Evolutionary conservation across 1,140 invertebrate species (phyloP).

Genomic region (Gryon sp.): DNA sequence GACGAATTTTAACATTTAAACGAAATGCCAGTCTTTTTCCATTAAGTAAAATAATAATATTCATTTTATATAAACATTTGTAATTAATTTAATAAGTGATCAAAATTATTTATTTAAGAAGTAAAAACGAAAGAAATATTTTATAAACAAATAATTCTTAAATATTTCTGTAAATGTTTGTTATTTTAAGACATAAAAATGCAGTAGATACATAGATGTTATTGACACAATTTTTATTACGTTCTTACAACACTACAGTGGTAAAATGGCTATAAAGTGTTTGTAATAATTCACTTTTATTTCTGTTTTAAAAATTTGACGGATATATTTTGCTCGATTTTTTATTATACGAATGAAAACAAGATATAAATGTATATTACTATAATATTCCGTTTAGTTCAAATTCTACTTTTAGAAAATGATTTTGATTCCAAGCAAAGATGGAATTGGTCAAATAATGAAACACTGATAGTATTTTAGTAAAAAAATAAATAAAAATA

Average conservation of each 20-base stretch:
- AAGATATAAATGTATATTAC: neutral
- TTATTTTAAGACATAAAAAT: neutral
- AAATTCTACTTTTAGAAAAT: neutral
- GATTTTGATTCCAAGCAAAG: too few relatives aligned
- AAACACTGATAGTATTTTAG: too few relatives aligned
- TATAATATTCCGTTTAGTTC: too few relatives aligned
- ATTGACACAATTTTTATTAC: constrained; percentile 23
- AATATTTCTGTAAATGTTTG: too few relatives aligned
- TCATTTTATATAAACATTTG: too few relatives aligned
- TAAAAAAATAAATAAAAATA: too few relatives aligned
- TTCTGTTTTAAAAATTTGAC: constrained; percentile 18
- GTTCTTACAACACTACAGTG: constrained; percentile 31
- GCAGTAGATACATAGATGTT: neutral
- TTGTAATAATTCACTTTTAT: constrained; percentile 49
- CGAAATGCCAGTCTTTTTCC: too few relatives aligned
- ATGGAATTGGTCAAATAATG: too few relatives aligned
- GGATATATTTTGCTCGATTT: neutral
- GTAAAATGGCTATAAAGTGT: constrained; percentile 40
- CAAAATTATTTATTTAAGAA: too few relatives aligned
- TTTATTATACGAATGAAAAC: neutral
- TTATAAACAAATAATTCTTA: constrained; percentile 3
- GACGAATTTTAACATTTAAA: constrained; percentile 1
- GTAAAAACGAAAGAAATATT: neutral
- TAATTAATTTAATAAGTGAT: too few relatives aligned
- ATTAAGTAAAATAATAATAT: too few relatives aligned